These are phyloP conservation scores for Meta bourneti DNA, from an alignment of 2,888 invertebrate genomes.

Conservation along the genomic window DNA sequence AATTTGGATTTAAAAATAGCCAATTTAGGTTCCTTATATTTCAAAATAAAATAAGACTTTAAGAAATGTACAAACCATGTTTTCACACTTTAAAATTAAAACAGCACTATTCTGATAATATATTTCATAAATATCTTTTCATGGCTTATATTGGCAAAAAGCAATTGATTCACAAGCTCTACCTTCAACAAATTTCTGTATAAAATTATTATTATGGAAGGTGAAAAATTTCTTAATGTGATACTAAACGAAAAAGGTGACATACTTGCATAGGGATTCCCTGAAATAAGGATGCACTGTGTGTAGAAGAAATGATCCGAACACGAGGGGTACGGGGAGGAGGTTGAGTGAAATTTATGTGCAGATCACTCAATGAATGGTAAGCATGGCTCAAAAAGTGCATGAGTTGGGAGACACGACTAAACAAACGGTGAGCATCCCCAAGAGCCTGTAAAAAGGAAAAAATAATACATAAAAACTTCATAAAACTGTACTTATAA, in stretches of 20 bases:
- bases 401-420: constrained; percentile 88
- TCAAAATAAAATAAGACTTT: no score
- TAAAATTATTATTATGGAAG: no score
- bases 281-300: constrained; percentile 85
- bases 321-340: constrained; percentile 87
- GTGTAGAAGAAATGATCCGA: constrained; percentile 84
- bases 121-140: no score
- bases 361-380: constrained; percentile 93
- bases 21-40: no score
- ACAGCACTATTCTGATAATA: no score
- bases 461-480: neutral
- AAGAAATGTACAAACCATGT: no score
- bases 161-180: no score
- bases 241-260: neutral
- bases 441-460: constrained; percentile 29
- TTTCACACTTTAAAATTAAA: no score
- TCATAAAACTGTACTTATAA: neutral
- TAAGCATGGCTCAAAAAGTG: constrained; percentile 93
- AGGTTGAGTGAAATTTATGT: constrained; percentile 86
- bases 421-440: constrained; percentile 85
- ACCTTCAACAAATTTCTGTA: no score
- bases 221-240: no score
- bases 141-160: no score
- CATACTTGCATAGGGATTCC: constrained; percentile 86
- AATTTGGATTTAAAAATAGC: no score